Percentiles rank a stretch among this genome's conserved stretches.
These are phyloP conservation scores for Alexandromys fortis DNA, from an alignment of 2,113 vertebrate species.

Conservation along the genomic window DNA sequence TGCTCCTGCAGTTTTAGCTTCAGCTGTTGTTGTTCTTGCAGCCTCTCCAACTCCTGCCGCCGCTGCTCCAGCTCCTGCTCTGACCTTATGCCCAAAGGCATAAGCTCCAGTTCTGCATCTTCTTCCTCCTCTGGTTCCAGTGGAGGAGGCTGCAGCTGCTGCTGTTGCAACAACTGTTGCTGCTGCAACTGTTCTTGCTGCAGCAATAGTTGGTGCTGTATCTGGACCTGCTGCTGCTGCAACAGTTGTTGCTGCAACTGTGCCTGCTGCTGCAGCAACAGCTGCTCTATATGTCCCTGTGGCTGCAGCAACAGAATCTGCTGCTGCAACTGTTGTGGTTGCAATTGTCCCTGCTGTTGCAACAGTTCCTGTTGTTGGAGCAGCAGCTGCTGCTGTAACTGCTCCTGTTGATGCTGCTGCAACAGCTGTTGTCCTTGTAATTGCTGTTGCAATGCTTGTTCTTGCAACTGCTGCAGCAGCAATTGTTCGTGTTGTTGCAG, in stretches of 20 bases:
- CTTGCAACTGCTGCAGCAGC: background rate
- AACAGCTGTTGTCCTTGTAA: background rate
- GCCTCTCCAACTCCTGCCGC: constrained; percentile 76
- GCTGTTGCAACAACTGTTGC: constrained; percentile 21
- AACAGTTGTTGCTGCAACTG: background rate
- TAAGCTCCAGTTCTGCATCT: constrained; percentile 80
- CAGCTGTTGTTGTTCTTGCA: constrained; percentile 68
- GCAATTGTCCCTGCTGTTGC: background rate
- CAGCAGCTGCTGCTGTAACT: background rate
- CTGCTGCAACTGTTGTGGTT: background rate
- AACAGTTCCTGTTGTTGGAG: background rate
- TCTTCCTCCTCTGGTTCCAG: constrained; percentile 61
- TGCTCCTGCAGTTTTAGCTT: constrained; percentile 66
- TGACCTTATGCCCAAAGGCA: constrained; percentile 84
- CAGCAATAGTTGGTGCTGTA: background rate
- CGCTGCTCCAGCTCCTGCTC: constrained; percentile 73
- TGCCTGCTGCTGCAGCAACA: background rate
- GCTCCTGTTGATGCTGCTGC: background rate
- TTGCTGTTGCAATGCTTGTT: background rate
- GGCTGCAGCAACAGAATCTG: background rate
- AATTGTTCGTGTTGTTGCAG: background rate
- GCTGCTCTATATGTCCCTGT: background rate
- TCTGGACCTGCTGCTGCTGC: constrained; percentile 1
- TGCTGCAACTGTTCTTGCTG: constrained; percentile 19
- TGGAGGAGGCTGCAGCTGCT: background rate